Percentiles rank a stretch among this genome's conserved stretches.
These are phyloP conservation scores for Pseudonaja textilis DNA, from an alignment of 2,113 vertebrate genomes.

Conservation along the genomic window DNA sequence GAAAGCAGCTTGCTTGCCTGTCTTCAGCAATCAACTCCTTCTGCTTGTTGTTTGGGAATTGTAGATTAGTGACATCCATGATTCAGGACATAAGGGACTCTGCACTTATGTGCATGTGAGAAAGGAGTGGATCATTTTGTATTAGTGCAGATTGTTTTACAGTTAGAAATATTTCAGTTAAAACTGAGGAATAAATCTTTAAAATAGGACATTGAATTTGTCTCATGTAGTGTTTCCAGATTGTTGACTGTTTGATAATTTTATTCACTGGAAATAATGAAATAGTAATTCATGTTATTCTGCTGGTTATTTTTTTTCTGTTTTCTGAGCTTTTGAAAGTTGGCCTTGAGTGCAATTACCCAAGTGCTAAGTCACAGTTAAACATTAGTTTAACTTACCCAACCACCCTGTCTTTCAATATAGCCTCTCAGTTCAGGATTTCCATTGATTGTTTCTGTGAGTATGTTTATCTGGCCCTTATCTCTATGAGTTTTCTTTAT, in stretches of 20 bases:
- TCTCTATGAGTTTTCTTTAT: not conserved
- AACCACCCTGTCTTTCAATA: conserved; percentile 56
- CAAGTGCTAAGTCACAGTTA: fast-evolving
- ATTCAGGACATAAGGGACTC: not conserved
- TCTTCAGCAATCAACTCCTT: not conserved
- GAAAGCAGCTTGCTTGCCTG: not conserved
- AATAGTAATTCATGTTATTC: not conserved
- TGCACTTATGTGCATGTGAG: not conserved
- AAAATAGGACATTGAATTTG: conserved; percentile 5
- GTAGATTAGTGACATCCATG: not conserved
- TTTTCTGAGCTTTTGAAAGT: not conserved
- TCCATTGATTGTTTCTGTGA: conserved; percentile 39
- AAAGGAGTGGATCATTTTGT: not conserved
- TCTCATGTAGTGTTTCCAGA: not conserved
- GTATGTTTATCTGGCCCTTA: not conserved
- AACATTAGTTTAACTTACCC: conserved; percentile 54
- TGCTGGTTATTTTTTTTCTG: not conserved
- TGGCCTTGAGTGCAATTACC: not conserved
- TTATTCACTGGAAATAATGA: too few relatives aligned
- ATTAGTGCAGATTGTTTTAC: not conserved
- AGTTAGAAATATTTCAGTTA: too few relatives aligned
- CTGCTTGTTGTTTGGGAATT: not conserved
- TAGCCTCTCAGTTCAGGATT: conserved; percentile 49
- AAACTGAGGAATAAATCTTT: not conserved
- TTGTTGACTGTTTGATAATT: not conserved